These are phyloP conservation scores for Xylocampa areola DNA, from an alignment of 2,888 invertebrate species.

Conservation along the genomic window DNA sequence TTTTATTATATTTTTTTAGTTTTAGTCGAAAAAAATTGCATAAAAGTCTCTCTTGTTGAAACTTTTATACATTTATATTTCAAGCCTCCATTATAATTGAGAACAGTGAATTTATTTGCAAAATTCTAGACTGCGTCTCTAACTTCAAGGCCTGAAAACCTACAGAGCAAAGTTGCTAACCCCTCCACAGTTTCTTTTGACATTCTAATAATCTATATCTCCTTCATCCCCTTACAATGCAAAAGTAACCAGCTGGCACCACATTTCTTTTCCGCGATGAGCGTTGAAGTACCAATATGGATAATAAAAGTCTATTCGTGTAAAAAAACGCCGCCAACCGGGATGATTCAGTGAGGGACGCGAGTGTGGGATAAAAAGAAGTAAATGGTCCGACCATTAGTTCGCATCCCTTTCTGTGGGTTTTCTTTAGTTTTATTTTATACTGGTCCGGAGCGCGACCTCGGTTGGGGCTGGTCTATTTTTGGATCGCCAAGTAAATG, in stretches of 20 bases:
- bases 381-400: slow-evolving; percentile 78
- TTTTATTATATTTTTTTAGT: slow-evolving; percentile 1
- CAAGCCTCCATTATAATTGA: too few species aligned
- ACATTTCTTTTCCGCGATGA: slow-evolving; percentile 49
- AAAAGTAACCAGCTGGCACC: slow-evolving; percentile 52
- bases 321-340: slow-evolving; percentile 59
- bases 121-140: neutral
- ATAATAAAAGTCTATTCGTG: slow-evolving; percentile 67
- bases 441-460: slow-evolving; percentile 30
- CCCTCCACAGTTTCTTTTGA: slow-evolving; percentile 14
- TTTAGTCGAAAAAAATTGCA: too few species aligned
- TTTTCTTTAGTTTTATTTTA: slow-evolving; percentile 55
- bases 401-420: slow-evolving; percentile 62
- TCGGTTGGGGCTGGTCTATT: slow-evolving; percentile 61
- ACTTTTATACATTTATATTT: too few species aligned
- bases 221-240: slow-evolving; percentile 30
- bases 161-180: neutral
- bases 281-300: slow-evolving; percentile 58
- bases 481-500: slow-evolving; percentile 24
- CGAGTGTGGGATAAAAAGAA: slow-evolving; percentile 73
- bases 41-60: too few species aligned
- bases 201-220: slow-evolving; percentile 47
- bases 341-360: slow-evolving; percentile 74
- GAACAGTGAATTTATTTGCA: too few species aligned
- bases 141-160: neutral